Conservation (phyloP, 1,140 invertebrate genomes). For the Tachypleus tridentatus region DNA sequence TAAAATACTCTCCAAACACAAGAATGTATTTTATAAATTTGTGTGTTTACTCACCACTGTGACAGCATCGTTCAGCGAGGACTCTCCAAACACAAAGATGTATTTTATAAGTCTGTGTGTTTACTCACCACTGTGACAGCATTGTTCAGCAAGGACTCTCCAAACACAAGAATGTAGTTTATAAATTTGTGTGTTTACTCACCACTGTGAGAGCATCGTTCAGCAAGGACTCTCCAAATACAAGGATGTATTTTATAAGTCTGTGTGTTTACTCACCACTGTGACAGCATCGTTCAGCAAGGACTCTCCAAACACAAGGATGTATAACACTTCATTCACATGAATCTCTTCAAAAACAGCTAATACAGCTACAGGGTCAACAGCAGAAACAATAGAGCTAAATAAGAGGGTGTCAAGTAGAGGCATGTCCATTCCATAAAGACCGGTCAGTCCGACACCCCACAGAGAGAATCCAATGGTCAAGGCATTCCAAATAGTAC, state of each 20-base stretch:
- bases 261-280: slow-evolving; percentile 62
- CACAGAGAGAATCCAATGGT: slow-evolving; percentile 82
- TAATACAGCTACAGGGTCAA: slow-evolving; percentile 94
- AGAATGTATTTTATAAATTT: no score
- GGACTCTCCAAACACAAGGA: slow-evolving; percentile 97
- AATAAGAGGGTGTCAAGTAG: slow-evolving; percentile 85
- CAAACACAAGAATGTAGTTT: no score
- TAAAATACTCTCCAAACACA: no score
- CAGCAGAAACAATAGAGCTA: slow-evolving; percentile 90
- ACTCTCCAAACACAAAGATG: slow-evolving; percentile 99
- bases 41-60: slow-evolving; percentile 53
- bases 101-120: no score
- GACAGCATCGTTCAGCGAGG: slow-evolving; percentile 89
- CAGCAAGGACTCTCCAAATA: slow-evolving; percentile 94
- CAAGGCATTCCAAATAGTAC: slow-evolving; percentile 89
- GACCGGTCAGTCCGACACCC: slow-evolving; percentile 63
- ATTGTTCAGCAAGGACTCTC: slow-evolving; percentile 70
- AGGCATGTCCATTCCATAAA: slow-evolving; percentile 57
- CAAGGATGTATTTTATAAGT: no score
- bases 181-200: slow-evolving; percentile 25
- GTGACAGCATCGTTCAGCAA: slow-evolving; percentile 94
- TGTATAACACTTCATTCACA: slow-evolving; percentile 96
- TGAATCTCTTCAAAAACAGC: slow-evolving; percentile 98
- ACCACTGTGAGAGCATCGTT: slow-evolving; percentile 92
- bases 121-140: slow-evolving; percentile 77